These are phyloP conservation scores for Clinocottus analis DNA, from an alignment of 2,113 vertebrate species.

Conservation along the genomic window DNA sequence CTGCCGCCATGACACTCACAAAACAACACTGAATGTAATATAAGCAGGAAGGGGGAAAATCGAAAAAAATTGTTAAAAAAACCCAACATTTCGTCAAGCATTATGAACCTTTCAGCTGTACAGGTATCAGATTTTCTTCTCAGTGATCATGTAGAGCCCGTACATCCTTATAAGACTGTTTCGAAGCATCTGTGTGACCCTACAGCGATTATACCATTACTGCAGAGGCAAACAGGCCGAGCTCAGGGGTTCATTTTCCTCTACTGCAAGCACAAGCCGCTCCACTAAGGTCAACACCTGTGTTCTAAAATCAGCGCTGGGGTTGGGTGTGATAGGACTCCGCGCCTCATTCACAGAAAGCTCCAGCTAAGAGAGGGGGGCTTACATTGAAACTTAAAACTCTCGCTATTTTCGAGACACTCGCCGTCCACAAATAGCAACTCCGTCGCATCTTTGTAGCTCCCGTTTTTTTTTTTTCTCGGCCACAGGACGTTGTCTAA, in stretches of 20 bases:
- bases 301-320: constrained; percentile 85
- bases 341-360: constrained; percentile 86
- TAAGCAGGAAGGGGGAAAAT: not conserved
- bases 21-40: not conserved
- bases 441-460: constrained; percentile 67
- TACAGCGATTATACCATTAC: constrained; percentile 32
- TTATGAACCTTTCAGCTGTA: not conserved
- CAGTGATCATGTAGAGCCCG: not conserved
- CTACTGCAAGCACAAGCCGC: constrained; percentile 80
- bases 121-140: not conserved
- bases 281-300: constrained; percentile 87
- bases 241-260: constrained; percentile 80
- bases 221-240: constrained; percentile 58
- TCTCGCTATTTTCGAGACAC: constrained; percentile 82
- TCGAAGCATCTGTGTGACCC: constrained; percentile 45
- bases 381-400: constrained; percentile 84
- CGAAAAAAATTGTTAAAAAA: not conserved
- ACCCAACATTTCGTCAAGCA: not conserved
- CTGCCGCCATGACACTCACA: constrained; percentile 17
- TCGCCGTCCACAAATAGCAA: constrained; percentile 82
- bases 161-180: constrained; percentile 43
- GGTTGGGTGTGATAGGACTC: constrained; percentile 82
- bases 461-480: constrained; percentile 61
- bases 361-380: constrained; percentile 78
- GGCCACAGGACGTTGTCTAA: constrained; percentile 75